These are phyloP conservation scores for Microtus richardsoni DNA, from an alignment of 2,113 vertebrate genomes.

Conservation along the genomic window DNA sequence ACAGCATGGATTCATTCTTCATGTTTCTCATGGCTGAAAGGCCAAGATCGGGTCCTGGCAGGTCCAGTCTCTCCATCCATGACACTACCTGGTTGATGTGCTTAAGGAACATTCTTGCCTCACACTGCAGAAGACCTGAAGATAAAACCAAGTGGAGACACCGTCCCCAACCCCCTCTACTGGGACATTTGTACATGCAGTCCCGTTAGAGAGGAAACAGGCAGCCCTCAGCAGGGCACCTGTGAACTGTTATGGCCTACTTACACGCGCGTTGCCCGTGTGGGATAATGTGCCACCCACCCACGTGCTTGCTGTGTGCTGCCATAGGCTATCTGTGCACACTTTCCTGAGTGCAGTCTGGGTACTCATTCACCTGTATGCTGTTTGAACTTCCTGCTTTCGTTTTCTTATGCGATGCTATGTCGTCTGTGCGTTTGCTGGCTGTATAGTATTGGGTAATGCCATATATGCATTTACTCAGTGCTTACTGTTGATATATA, in stretches of 20 bases:
- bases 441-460: too few species aligned
- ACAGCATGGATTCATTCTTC: background rate
- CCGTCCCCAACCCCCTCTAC: rapidly evolving
- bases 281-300: too few species aligned
- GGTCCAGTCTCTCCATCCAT: background rate
- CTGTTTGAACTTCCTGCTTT: background rate
- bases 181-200: rapidly evolving
- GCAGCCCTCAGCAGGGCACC: background rate
- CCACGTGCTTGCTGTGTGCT: background rate
- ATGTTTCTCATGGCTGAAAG: background rate
- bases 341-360: background rate
- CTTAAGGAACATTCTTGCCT: background rate
- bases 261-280: rapidly evolving
- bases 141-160: background rate
- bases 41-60: too few species aligned
- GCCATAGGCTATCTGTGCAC: too few species aligned
- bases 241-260: too few species aligned
- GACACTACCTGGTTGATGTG: too few species aligned
- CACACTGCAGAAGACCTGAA: background rate
- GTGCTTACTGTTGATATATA: too few species aligned
- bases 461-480: background rate
- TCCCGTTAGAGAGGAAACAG: background rate
- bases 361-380: background rate
- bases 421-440: background rate
- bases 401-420: background rate